A percentile compares a stretch with the other conserved stretches of the same genome.
phyloP scores from a whole-genome alignment of 2,888 invertebrate genomes.

The Dusona sp. region DNA sequence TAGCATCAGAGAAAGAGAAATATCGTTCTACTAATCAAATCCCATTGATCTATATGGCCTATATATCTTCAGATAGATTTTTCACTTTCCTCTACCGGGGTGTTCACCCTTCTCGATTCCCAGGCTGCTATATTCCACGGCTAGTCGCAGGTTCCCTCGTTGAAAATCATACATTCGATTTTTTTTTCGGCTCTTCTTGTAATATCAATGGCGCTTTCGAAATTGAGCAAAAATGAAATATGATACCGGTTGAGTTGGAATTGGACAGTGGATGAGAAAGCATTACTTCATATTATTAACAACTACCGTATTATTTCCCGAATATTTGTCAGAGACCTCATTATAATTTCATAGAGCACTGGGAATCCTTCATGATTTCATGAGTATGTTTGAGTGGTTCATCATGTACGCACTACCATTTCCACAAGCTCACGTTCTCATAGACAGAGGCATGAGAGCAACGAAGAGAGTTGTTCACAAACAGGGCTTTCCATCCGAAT shows the following conservation, averaged over 20 bases:
- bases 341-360: constrained; percentile 55
- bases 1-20: constrained; percentile 38
- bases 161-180: not conserved
- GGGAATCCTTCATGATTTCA: constrained; percentile 54
- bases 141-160: not conserved
- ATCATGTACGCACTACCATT: constrained; percentile 22
- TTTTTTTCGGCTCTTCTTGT: not conserved
- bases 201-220: not conserved
- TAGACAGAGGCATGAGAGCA: not conserved
- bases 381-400: constrained; percentile 19
- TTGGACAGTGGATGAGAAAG: not conserved
- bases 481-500: constrained; percentile 53
- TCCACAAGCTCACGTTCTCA: constrained; percentile 23
- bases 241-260: not conserved
- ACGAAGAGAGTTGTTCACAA: constrained; percentile 32
- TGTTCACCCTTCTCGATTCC: constrained; percentile 27
- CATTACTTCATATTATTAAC: not conserved
- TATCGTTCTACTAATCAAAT: constrained; percentile 54
- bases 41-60: constrained; percentile 38
- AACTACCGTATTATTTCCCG: constrained; percentile 17
- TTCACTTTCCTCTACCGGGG: constrained; percentile 16
- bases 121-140: not conserved
- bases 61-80: constrained; percentile 35
- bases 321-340: constrained; percentile 25
- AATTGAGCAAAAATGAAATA: not conserved